Conservation (phyloP, 1,140 invertebrate genomes). For the Metopolophium dirhodum region DNA sequence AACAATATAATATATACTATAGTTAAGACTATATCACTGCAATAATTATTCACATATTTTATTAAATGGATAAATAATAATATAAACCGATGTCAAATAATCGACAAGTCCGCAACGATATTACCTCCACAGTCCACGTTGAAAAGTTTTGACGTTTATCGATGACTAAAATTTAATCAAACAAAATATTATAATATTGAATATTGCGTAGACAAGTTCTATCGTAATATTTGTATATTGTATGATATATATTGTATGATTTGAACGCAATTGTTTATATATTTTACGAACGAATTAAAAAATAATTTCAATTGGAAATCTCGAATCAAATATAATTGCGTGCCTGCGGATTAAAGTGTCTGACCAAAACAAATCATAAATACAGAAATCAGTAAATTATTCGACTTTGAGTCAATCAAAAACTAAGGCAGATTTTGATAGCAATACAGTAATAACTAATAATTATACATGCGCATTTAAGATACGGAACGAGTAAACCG, state of each 20-base stretch:
- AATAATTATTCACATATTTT: too few species aligned
- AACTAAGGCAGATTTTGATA: background rate
- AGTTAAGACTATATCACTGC: too few species aligned
- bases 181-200: background rate
- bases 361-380: background rate
- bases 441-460: background rate
- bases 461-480: background rate
- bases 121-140: background rate
- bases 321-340: background rate
- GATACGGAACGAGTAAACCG: background rate
- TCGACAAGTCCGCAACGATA: background rate
- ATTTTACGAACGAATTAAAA: background rate
- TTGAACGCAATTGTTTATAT: background rate
- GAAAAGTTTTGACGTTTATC: background rate
- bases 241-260: background rate
- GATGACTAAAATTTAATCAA: background rate
- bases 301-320: background rate
- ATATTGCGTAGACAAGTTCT: background rate
- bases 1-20: too few species aligned
- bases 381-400: background rate
- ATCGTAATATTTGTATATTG: too few species aligned
- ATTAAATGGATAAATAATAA: too few species aligned
- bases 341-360: background rate
- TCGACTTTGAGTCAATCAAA: too few species aligned
- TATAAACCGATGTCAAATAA: background rate